Evolutionary conservation across 2,113 vertebrate species (phyloP), one percentile per base, ranked within the genome.

Genomic region (Elephas maximus): DNA sequence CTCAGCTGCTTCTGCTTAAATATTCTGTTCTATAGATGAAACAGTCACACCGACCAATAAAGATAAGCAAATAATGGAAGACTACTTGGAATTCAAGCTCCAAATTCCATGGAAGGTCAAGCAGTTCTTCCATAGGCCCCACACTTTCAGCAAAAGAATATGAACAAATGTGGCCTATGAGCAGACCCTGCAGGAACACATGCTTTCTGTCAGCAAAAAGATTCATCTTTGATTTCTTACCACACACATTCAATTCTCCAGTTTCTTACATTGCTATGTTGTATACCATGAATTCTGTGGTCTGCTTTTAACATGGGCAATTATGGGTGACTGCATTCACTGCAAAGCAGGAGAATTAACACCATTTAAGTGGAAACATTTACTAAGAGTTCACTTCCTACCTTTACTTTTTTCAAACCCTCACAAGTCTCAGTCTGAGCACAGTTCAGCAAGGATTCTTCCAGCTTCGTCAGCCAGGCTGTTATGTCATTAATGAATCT

Each of bases 371-470:
- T 5, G 1, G 41, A 78, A 76, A 37, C 21, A 21, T 33, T 88
- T 21, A 41, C 69, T 0, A 51, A 28, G 0, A 3, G 18, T 26
- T 44, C 10, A 5, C 62, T 48, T 96, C 98, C 0, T 41, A 99
- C 99, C 99, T 99, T 99, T 20, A 99, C 98, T 98, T 99, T 99
- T 60, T 96, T 98, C 93, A 99, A 93, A 93, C 98, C 98, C 96
- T 99, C 99, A 44, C 98, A 98, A n/a, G 99, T 98, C 82, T 98
- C 95, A 20, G 98, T 98, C 74, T 96, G 97, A 37, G 98, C 97
- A 89, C 99, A 99, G 94, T 94, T 98, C 45, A 98, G 93, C 90
- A 99, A 89, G 0, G 98, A 99, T 33, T 99, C 99, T 96, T 99
- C 99, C 5, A 98, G 98, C 73, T 98, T 96, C 57, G 94, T 97